phyloP scores from a whole-genome alignment of 2,797 vertebrate species.

The Scolopax bukidnonensis region DNA sequence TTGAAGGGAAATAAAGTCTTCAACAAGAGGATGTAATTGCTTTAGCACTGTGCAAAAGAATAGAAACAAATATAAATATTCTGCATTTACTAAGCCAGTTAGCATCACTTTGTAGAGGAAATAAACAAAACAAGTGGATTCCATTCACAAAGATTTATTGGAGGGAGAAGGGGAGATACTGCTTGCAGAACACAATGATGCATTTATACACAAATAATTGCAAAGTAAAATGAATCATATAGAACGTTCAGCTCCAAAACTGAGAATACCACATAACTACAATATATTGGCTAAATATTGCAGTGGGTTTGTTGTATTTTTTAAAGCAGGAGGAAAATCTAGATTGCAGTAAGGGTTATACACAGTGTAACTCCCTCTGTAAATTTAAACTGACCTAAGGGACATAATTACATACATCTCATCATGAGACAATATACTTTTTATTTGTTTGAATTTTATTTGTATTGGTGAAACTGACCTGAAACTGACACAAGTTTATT shows the following conservation, averaged over 20 bases:
- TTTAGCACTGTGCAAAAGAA: neutral
- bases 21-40: neutral
- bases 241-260: neutral
- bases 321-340: constrained; percentile 57
- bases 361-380: constrained; percentile 77
- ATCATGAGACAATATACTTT: constrained; percentile 90
- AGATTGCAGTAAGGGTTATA: constrained; percentile 71
- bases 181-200: neutral
- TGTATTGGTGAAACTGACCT: constrained; percentile 94
- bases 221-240: constrained; percentile 1
- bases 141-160: constrained; percentile 44
- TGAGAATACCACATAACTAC: neutral
- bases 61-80: constrained; percentile 38
- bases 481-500: constrained; percentile 88
- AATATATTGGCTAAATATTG: constrained; percentile 42
- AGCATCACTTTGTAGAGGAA: constrained; percentile 28
- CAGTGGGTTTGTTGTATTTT: constrained; percentile 7
- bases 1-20: constrained; percentile 10
- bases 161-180: constrained; percentile 13
- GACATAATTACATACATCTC: constrained; percentile 91
- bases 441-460: constrained; percentile 94
- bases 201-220: constrained; percentile 46
- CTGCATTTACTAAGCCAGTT: constrained; percentile 41
- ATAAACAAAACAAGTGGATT: constrained; percentile 50
- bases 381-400: constrained; percentile 86